Evolutionary conservation across 2,888 invertebrate genomes (phyloP).

Genomic region (Erynnis tages): DNA sequence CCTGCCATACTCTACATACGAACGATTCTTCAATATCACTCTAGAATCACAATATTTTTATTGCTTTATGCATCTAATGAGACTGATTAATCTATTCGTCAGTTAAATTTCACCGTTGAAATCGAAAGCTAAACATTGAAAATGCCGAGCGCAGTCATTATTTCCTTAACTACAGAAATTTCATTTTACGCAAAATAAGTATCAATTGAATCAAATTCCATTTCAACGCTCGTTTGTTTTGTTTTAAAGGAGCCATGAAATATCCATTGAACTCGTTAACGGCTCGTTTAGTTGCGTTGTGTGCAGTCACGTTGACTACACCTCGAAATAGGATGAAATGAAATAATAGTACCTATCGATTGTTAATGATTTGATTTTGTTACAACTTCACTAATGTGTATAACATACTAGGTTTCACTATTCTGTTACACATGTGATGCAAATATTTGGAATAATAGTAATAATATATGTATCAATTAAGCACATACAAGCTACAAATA

Average conservation of each 20-base stretch:
- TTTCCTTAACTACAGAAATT: slow-evolving; percentile 4
- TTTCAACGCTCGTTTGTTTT: slow-evolving; percentile 11
- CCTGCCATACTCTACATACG: not conserved
- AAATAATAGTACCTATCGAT: slow-evolving; percentile 18
- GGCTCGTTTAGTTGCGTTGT: slow-evolving; percentile 12
- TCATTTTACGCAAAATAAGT: slow-evolving; percentile 6
- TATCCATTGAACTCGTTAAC: slow-evolving; percentile 9
- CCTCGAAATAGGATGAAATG: slow-evolving; percentile 18
- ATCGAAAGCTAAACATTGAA: not conserved
- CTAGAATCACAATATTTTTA: too few relatives aligned
- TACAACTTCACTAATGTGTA: not conserved
- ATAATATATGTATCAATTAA: too few relatives aligned
- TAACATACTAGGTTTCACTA: too few relatives aligned
- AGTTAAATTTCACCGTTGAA: too few relatives aligned
- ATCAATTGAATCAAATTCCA: slow-evolving; percentile 11
- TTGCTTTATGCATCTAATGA: too few relatives aligned
- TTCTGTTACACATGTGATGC: too few relatives aligned
- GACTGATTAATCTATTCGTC: too few relatives aligned
- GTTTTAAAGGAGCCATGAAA: slow-evolving; percentile 16
- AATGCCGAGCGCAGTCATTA: not conserved
- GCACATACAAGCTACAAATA: too few relatives aligned
- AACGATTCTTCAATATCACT: too few relatives aligned
- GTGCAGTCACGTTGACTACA: slow-evolving; percentile 14
- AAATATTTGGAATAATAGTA: too few relatives aligned
- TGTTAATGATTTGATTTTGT: slow-evolving; percentile 19